Evolutionary conservation across 2,888 invertebrate genomes (phyloP).

Genomic region (Dorcus parallelipipedus): DNA sequence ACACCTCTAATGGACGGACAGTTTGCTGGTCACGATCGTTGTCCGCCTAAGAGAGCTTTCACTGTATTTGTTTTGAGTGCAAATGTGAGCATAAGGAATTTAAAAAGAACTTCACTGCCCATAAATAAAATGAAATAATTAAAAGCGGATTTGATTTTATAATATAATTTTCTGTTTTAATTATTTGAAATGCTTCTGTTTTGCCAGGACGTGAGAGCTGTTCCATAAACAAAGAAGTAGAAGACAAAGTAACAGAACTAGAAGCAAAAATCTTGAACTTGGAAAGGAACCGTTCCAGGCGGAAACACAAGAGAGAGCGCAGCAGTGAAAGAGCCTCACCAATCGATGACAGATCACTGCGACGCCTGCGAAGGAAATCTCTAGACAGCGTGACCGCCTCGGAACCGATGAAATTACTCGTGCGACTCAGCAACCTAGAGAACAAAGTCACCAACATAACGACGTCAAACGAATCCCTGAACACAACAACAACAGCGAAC

Average conservation of each 20-base stretch:
- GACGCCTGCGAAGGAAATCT: conserved; percentile 67
- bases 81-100: too few species aligned
- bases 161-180: background rate
- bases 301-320: conserved; percentile 51
- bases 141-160: too few species aligned
- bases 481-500: conserved; percentile 44
- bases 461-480: conserved; percentile 59
- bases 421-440: conserved; percentile 73
- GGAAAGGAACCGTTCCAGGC: conserved; percentile 52
- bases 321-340: conserved; percentile 45
- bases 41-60: too few species aligned
- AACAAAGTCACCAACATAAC: conserved; percentile 68
- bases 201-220: conserved; percentile 63
- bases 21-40: too few species aligned
- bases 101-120: too few species aligned
- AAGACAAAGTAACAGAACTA: conserved; percentile 77
- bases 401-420: conserved; percentile 77
- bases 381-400: conserved; percentile 74
- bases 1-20: too few species aligned
- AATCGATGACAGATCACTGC: conserved; percentile 52
- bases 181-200: conserved; percentile 1
- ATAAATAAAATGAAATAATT: too few species aligned
- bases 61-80: too few species aligned
- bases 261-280: conserved; percentile 72
- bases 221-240: conserved; percentile 77